Evolutionary conservation across 2,888 invertebrate species (phyloP).

Genomic region (Drosophila conformis): DNA sequence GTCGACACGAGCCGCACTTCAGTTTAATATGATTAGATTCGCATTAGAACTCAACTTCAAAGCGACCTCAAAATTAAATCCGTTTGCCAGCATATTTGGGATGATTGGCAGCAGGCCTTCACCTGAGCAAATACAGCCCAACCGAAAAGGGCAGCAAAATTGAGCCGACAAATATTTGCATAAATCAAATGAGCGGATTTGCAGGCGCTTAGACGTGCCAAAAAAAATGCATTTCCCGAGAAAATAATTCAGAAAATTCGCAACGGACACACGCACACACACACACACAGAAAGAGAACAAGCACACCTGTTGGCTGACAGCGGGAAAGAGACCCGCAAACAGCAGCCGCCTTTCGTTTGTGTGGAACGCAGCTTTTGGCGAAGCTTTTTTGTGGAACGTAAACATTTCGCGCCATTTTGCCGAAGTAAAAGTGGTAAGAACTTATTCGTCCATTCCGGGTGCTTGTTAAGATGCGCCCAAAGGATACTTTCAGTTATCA

Average conservation of each 20-base stretch:
- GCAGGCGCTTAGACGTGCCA: slow-evolving; percentile 21
- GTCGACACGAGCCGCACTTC: slow-evolving; percentile 53
- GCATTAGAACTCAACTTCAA: slow-evolving; percentile 39
- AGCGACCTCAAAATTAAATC: slow-evolving; percentile 16
- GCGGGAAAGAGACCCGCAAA: slow-evolving; percentile 11
- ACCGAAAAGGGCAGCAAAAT: slow-evolving; percentile 47
- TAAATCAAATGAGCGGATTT: slow-evolving; percentile 71
- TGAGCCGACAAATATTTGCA: slow-evolving; percentile 62
- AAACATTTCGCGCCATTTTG: slow-evolving; percentile 70
- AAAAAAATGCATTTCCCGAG: slow-evolving; percentile 55
- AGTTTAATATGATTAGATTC: slow-evolving; percentile 73
- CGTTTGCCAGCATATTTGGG: slow-evolving; percentile 33
- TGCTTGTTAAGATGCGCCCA: slow-evolving; percentile 69
- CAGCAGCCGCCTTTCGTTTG: slow-evolving; percentile 18
- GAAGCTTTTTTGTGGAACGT: slow-evolving; percentile 68
- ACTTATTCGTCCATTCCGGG: slow-evolving; percentile 17
- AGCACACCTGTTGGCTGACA: slow-evolving; percentile 59
- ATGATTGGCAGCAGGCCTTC: not conserved
- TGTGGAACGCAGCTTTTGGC: slow-evolving; percentile 67
- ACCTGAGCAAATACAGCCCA: slow-evolving; percentile 59
- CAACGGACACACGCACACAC: slow-evolving; percentile 6
- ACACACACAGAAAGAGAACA: slow-evolving; percentile 35
- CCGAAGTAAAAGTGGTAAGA: slow-evolving; percentile 70
- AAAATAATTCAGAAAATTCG: slow-evolving; percentile 15
- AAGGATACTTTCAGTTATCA: slow-evolving; percentile 60